These are phyloP conservation scores for Elanus axillaris DNA, from an alignment of 2,113 vertebrate genomes.

Conservation along the genomic window DNA sequence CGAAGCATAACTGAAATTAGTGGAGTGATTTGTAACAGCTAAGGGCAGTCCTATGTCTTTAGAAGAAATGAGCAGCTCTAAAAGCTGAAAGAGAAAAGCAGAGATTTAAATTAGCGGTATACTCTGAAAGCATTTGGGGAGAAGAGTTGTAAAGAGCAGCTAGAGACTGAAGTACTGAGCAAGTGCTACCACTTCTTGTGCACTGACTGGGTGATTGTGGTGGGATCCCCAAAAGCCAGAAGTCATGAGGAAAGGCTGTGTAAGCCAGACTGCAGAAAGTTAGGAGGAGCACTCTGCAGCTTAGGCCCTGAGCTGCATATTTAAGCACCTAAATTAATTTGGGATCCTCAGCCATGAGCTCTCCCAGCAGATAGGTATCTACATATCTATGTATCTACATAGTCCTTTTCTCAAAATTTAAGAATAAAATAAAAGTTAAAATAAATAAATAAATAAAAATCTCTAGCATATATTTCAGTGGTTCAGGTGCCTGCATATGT, in stretches of 20 bases:
- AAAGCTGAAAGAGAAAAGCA: background rate
- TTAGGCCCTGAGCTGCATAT: background rate
- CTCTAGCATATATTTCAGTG: background rate
- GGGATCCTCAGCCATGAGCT: background rate
- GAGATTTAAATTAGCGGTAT: background rate
- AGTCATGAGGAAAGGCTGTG: background rate
- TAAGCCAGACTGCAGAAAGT: background rate
- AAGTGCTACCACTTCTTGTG: background rate
- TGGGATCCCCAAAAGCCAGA: background rate
- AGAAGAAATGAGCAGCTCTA: background rate
- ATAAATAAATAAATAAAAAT: fast-evolving
- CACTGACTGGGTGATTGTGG: background rate
- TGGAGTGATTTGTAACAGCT: background rate
- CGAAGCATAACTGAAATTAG: background rate
- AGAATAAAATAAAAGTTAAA: background rate
- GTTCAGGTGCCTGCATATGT: background rate
- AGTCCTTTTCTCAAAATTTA: background rate
- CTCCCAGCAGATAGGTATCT: background rate
- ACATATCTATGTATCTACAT: fast-evolving
- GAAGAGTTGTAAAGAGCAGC: background rate
- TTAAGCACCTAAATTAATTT: background rate
- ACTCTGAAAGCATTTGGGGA: background rate
- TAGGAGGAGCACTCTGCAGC: background rate
- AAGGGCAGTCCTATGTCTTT: background rate
- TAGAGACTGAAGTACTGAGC: background rate